These are phyloP conservation scores for Battus philenor DNA, from an alignment of 1,140 invertebrate genomes.

Conservation along the genomic window DNA sequence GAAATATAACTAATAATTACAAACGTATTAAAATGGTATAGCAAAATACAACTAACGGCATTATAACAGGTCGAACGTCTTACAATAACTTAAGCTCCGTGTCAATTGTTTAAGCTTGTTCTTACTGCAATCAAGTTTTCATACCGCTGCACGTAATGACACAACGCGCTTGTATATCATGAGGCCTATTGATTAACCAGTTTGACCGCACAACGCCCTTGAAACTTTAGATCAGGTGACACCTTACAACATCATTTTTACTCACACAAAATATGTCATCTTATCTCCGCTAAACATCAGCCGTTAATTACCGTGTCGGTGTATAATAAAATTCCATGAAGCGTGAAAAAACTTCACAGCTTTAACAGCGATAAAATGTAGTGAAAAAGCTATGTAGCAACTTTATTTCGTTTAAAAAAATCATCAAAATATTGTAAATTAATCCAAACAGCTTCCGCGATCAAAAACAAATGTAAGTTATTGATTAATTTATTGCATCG, in stretches of 20 bases:
- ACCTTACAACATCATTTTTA: constrained; percentile 46
- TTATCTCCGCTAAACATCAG: constrained; percentile 42
- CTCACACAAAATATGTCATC: constrained; percentile 45
- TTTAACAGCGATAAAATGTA: constrained; percentile 15
- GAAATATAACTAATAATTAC: too few relatives aligned
- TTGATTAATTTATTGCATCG: constrained; percentile 46
- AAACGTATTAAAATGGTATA: too few relatives aligned
- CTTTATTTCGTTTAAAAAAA: too few relatives aligned
- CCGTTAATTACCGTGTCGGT: constrained; percentile 41
- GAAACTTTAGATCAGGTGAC: constrained; percentile 47
- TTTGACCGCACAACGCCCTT: constrained; percentile 54
- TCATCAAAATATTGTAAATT: too few relatives aligned
- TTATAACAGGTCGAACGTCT: too few relatives aligned
- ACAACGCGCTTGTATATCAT: constrained; percentile 1
- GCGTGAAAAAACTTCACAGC: constrained; percentile 27
- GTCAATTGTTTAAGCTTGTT: too few relatives aligned
- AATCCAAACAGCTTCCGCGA: constrained; percentile 34
- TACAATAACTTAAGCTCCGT: too few relatives aligned
- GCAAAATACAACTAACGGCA: too few relatives aligned
- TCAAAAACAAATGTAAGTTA: constrained; percentile 37
- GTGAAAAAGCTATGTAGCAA: too few relatives aligned
- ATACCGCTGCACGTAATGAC: background rate
- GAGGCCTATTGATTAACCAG: constrained; percentile 30
- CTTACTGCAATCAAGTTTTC: background rate
- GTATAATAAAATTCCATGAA: constrained; percentile 25